Conservation (phyloP, 2,888 invertebrate species). For the Bembecia ichneumoniformis region DNA sequence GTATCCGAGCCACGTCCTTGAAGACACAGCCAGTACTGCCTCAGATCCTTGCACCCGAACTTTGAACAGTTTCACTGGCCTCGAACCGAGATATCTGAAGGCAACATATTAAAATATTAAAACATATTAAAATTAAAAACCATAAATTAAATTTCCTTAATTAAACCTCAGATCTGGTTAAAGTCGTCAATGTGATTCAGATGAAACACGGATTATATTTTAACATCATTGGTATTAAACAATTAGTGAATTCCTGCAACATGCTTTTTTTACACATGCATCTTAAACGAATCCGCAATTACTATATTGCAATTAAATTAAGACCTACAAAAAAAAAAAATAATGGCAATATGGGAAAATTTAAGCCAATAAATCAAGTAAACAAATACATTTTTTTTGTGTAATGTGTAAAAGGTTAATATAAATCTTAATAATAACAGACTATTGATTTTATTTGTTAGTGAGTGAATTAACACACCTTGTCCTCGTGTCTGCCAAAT, state of each 20-base stretch:
- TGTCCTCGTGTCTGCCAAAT: conserved; percentile 96
- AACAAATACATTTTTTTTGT: too few relatives aligned
- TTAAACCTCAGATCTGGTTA: conserved; percentile 60
- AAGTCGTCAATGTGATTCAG: conserved; percentile 72
- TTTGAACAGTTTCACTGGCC: conserved; percentile 96
- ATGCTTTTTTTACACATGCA: not conserved
- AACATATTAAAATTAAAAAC: not conserved
- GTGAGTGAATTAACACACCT: conserved; percentile 54
- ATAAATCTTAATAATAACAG: not conserved
- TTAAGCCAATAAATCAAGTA: too few relatives aligned
- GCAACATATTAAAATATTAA: not conserved
- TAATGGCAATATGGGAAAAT: too few relatives aligned
- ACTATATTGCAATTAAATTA: too few relatives aligned
- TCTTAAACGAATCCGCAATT: too few relatives aligned
- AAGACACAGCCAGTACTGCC: conserved; percentile 97
- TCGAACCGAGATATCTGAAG: conserved; percentile 87
- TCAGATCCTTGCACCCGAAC: conserved; percentile 96
- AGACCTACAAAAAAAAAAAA: too few relatives aligned
- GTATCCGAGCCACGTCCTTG: conserved; percentile 98
- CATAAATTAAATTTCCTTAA: not conserved
- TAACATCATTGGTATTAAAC: conserved; percentile 45
- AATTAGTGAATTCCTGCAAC: not conserved
- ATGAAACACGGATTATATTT: conserved; percentile 73
- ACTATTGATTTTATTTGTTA: not conserved
- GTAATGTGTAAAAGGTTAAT: too few relatives aligned